Conservation (phyloP, 2,113 vertebrate genomes). For the Sinocyclocheilus rhinocerous region DNA sequence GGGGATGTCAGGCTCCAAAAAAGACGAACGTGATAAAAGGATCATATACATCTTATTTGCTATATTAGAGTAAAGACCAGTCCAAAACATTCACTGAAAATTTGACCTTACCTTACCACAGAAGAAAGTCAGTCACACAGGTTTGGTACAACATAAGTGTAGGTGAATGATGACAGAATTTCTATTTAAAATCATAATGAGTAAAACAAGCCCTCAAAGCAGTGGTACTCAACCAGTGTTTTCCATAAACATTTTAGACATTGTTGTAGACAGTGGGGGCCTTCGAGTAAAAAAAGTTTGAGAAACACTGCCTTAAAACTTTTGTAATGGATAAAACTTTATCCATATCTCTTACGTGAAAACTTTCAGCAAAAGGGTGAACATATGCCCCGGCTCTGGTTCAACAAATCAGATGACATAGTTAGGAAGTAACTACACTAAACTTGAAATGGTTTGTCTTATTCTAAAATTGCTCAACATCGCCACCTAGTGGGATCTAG, state of each 20-base stretch:
- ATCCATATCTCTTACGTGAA: too few species aligned
- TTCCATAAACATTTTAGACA: neutral
- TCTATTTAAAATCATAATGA: too few species aligned
- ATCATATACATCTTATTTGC: neutral
- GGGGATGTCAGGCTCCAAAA: neutral
- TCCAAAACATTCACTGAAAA: neutral
- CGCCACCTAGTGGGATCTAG: neutral
- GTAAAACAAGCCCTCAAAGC: too few species aligned
- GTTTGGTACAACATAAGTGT: too few species aligned
- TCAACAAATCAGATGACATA: neutral
- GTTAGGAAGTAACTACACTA: neutral
- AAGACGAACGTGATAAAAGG: neutral
- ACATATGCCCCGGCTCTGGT: neutral
- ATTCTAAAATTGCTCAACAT: neutral
- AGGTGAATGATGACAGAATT: too few species aligned
- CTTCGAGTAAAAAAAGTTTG: neutral
- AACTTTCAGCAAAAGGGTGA: neutral
- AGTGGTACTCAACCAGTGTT: too few species aligned
- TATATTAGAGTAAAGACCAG: neutral
- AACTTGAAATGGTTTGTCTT: neutral
- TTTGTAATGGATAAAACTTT: neutral
- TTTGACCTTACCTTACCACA: neutral
- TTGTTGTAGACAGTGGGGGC: neutral
- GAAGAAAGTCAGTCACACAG: too few species aligned
- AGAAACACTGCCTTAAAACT: too few species aligned